Conservation (phyloP, 2,113 vertebrate genomes). For the Sylvia atricapilla region DNA sequence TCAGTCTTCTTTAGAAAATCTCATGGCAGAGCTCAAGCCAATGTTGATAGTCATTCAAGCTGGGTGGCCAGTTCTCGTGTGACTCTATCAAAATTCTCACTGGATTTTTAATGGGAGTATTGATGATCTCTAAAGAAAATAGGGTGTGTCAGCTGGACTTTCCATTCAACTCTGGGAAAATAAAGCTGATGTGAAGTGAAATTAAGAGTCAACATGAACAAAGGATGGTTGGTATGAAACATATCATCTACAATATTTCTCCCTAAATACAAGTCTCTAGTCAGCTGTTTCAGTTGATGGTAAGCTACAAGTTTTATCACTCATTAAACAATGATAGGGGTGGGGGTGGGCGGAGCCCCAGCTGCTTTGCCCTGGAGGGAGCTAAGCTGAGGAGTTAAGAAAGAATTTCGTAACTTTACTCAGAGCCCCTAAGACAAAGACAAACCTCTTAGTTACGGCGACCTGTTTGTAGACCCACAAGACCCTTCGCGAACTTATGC, state of each 20-base stretch:
- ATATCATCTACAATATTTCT: neutral
- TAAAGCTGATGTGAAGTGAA: neutral
- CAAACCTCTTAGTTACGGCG: too few relatives aligned
- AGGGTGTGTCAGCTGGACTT: neutral
- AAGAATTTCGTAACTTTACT: too few relatives aligned
- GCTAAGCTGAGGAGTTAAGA: too few relatives aligned
- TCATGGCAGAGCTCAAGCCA: neutral
- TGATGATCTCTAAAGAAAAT: neutral
- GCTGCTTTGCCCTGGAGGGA: too few relatives aligned
- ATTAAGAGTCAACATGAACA: neutral
- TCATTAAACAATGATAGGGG: neutral
- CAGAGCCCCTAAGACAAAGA: too few relatives aligned
- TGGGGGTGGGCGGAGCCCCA: too few relatives aligned
- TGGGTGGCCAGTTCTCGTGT: neutral
- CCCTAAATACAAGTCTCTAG: neutral
- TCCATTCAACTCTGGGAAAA: neutral
- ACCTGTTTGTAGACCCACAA: too few relatives aligned
- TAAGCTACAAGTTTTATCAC: neutral
- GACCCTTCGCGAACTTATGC: too few relatives aligned
- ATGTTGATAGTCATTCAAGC: neutral
- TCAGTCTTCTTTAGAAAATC: neutral
- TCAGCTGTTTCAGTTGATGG: neutral
- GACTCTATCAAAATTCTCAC: neutral
- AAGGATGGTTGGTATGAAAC: fast-evolving
- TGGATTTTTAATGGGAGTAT: neutral